Percentiles rank a stretch among this genome's conserved stretches.
These are phyloP conservation scores for Eupithecia abbreviata DNA, from an alignment of 2,888 invertebrate genomes.

Conservation along the genomic window DNA sequence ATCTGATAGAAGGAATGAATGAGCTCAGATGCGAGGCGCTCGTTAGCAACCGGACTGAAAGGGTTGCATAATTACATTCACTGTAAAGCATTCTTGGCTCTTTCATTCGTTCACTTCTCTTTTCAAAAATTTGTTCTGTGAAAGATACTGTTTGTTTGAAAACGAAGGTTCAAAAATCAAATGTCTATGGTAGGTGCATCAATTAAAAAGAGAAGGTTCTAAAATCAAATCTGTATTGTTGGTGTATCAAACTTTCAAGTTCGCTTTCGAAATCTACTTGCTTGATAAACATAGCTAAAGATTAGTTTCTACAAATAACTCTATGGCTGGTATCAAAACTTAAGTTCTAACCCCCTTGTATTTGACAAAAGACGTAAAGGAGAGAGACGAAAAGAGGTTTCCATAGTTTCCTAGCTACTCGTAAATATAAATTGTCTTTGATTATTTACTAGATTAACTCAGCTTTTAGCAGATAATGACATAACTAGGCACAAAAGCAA, in stretches of 20 bases:
- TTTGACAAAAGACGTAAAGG: too few species aligned
- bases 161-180: background rate
- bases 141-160: background rate
- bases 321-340: too few species aligned
- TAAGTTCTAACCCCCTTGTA: too few species aligned
- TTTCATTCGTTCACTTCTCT: constrained; percentile 50
- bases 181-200: background rate
- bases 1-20: constrained; percentile 28
- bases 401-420: too few species aligned
- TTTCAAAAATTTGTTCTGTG: constrained; percentile 21
- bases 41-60: constrained; percentile 52
- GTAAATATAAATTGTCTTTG: background rate
- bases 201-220: too few species aligned
- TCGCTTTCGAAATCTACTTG: too few species aligned
- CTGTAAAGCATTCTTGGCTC: constrained; percentile 52
- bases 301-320: too few species aligned
- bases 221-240: too few species aligned
- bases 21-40: constrained; percentile 29
- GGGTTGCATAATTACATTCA: constrained; percentile 67
- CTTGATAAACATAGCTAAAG: too few species aligned
- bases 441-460: background rate
- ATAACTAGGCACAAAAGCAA: background rate
- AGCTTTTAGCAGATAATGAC: too few species aligned
- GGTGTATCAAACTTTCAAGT: too few species aligned
- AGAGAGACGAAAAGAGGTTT: too few species aligned